Percentiles rank a stretch among this genome's conserved stretches.
These are phyloP conservation scores for Mareca strepera DNA, from an alignment of 2,797 vertebrate genomes.

Conservation along the genomic window DNA sequence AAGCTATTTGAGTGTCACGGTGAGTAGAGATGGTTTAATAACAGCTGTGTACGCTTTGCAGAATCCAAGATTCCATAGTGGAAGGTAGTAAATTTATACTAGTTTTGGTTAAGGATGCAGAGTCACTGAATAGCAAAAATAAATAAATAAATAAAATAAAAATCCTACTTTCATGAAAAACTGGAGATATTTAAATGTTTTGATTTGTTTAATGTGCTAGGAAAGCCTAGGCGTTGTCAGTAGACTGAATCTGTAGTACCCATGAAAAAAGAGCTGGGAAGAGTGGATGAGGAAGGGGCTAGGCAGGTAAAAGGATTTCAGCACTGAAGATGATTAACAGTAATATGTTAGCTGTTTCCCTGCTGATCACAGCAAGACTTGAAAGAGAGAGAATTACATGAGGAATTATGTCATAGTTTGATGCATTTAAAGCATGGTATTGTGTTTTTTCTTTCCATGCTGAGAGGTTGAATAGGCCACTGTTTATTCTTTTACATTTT, in stretches of 20 bases:
- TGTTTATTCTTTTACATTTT: background rate
- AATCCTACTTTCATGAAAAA: background rate
- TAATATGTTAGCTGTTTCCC: background rate
- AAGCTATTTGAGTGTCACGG: background rate
- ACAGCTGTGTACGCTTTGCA: background rate
- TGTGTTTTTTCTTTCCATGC: background rate
- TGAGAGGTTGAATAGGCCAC: background rate
- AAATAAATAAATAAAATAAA: background rate
- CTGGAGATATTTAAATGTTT: background rate
- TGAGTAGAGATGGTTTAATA: conserved; percentile 34
- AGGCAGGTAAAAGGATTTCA: background rate
- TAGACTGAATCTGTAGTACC: background rate
- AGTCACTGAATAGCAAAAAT: background rate
- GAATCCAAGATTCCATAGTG: background rate
- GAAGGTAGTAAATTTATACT: background rate
- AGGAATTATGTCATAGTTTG: background rate
- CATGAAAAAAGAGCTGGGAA: background rate
- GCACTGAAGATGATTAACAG: background rate
- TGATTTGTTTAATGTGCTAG: background rate
- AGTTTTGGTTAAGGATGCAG: background rate
- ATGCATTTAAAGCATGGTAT: background rate
- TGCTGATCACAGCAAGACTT: background rate
- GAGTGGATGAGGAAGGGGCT: background rate
- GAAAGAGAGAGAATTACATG: background rate
- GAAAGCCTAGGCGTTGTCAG: background rate